Conservation (phyloP, 1,140 invertebrate species). For the Sogatella furcifera region DNA sequence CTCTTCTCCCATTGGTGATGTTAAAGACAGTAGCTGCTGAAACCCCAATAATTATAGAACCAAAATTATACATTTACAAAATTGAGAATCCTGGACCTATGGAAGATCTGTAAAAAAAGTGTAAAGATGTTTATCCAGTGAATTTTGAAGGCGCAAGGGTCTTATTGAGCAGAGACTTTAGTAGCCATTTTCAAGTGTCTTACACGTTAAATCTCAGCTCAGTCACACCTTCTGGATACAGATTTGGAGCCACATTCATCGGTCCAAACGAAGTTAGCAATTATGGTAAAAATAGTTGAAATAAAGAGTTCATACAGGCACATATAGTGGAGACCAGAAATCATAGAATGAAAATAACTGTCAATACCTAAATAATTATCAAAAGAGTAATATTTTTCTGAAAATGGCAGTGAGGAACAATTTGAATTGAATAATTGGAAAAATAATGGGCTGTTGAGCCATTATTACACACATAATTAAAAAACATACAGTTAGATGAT, state of each 20-base stretch:
- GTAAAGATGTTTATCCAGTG: conserved; percentile 94
- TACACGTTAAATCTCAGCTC: conserved; percentile 86
- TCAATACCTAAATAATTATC: too few species aligned
- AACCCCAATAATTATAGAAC: neutral
- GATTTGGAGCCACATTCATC: conserved; percentile 95
- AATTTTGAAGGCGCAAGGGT: conserved; percentile 96
- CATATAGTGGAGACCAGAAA: too few species aligned
- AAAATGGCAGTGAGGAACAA: too few species aligned
- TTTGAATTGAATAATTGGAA: too few species aligned
- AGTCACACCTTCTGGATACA: conserved; percentile 65
- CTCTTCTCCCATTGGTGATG: conserved; percentile 28
- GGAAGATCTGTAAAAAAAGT: conserved; percentile 94
- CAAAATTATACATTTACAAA: neutral
- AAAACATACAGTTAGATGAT: too few species aligned
- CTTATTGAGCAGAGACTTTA: conserved; percentile 93
- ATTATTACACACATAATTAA: too few species aligned
- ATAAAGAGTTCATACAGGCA: too few species aligned
- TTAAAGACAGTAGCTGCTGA: neutral
- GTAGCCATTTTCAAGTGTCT: conserved; percentile 96
- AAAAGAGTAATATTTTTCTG: too few species aligned
- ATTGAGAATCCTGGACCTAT: conserved; percentile 82
- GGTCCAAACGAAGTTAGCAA: conserved; percentile 74
- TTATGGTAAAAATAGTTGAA: too few species aligned
- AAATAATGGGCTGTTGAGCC: too few species aligned
- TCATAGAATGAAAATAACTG: too few species aligned